These are phyloP conservation scores for Sarcophaga bullata DNA, from an alignment of 1,140 invertebrate species.

Conservation along the genomic window DNA sequence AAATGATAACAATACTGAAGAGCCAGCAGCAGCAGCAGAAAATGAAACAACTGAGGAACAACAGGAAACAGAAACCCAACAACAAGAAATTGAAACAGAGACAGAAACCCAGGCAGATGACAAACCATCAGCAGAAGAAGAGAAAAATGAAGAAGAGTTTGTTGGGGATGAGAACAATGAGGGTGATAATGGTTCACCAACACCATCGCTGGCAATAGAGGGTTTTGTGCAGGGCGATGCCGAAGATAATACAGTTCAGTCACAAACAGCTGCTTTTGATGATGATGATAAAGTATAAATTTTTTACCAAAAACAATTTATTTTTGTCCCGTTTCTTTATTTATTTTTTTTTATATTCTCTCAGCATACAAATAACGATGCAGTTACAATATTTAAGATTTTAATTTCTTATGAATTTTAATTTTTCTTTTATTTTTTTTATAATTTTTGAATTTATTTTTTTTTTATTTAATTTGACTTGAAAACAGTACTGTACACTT, in stretches of 20 bases:
- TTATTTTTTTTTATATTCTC: slow-evolving; percentile 26
- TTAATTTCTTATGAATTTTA: slow-evolving; percentile 33
- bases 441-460: background rate
- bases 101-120: background rate
- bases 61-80: slow-evolving; percentile 26
- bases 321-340: slow-evolving; percentile 43
- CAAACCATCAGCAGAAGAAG: background rate
- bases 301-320: slow-evolving; percentile 33
- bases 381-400: slow-evolving; percentile 34
- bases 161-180: slow-evolving; percentile 35
- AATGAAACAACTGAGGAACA: background rate
- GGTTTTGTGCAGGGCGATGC: slow-evolving; percentile 73
- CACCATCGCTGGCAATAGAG: slow-evolving; percentile 69
- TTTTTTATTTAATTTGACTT: background rate
- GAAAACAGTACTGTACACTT: background rate
- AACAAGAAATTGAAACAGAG: background rate
- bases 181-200: slow-evolving; percentile 50
- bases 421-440: background rate
- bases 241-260: slow-evolving; percentile 68
- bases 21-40: slow-evolving; percentile 1
- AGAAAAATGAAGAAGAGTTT: slow-evolving; percentile 34
- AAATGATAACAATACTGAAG: background rate
- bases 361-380: slow-evolving; percentile 36
- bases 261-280: slow-evolving; percentile 65
- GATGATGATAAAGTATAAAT: slow-evolving; percentile 58